Percentiles rank a stretch among this genome's conserved stretches.
Conservation (phyloP, 2,888 invertebrate species). For the Rhopalosiphum nymphaeae region DNA sequence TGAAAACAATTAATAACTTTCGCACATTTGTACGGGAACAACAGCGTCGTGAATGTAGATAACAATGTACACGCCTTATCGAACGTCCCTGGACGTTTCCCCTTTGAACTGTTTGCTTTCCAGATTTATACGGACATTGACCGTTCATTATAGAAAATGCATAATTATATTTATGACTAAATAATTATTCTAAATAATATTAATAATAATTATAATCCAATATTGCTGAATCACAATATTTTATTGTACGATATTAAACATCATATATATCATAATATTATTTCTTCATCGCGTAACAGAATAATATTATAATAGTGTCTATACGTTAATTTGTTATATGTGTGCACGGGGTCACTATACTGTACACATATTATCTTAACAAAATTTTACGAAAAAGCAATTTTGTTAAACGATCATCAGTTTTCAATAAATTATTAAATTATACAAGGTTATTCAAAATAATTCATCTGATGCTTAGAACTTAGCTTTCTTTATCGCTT, state of each 20-base stretch:
- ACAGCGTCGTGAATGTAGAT: background rate
- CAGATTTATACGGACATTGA: background rate
- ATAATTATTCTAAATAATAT: background rate
- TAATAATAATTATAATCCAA: background rate
- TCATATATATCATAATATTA: background rate
- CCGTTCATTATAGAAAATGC: background rate
- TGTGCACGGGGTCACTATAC: background rate
- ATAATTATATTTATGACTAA: background rate
- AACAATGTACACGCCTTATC: background rate
- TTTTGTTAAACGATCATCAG: background rate
- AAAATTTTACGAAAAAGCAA: background rate
- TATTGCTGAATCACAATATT: background rate
- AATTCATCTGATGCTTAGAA: background rate
- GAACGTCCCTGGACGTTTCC: background rate
- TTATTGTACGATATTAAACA: too few species aligned
- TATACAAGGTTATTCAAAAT: background rate
- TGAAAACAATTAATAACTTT: background rate
- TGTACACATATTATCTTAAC: background rate
- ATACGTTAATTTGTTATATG: background rate
- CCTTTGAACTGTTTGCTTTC: background rate
- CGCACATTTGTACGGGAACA: background rate
- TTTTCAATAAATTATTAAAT: background rate
- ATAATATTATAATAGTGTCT: background rate
- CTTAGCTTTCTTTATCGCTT: background rate
- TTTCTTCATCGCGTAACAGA: background rate